Base-by-base conservation (phyloP, 2,888 invertebrate genomes). In the Spodoptera picta region DNA sequence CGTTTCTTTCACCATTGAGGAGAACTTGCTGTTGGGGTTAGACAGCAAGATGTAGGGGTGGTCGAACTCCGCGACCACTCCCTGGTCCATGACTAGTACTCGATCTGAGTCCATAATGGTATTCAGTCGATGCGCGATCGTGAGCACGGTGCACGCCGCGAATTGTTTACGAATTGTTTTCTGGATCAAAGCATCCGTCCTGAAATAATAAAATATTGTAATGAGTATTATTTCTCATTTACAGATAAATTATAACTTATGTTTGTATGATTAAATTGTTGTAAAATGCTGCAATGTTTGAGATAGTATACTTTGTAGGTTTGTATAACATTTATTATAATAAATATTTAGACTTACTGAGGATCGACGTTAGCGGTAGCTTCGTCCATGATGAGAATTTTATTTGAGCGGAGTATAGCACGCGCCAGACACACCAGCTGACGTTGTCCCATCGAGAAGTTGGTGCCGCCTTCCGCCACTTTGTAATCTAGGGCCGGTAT, bases 101-200 rank as follows among this genome's bases (percentile, higher is more conserved):
- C 96, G 95, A 90, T 98, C 98, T 0, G 97, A 98, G 87, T 99
- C 98, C 96, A 98, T 98, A 68, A 99, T 97, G 0, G 98, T 98
- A 85, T 98, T 97, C 27, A 99, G 93, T 41, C 98, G 96, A 90
- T 98, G 98, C 3, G 98, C 98, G 41, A 98, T 98, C 0, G 98
- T 98, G 24, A 98, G 90, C 11, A 98, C 98, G 0, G 98, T 98
- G 86, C 98, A 98, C 0, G 96, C 84, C 6, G 94, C 92, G 83
- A 98, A 98, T 87, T 97, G 96, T 7, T 93, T 94, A 43, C 98
- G 95, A 49, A 98, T 98, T 0, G 98, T 98, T 75, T 95, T 95
- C 86, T 98, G 98, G 76, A 98, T 98, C 45, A 98, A 90, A 0
- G 95, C 95, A 87, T 98, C 98, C 9, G 94, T 94, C 73, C 94